phyloP scores from a whole-genome alignment of 2,113 vertebrate species.

The Rissa tridactyla region DNA sequence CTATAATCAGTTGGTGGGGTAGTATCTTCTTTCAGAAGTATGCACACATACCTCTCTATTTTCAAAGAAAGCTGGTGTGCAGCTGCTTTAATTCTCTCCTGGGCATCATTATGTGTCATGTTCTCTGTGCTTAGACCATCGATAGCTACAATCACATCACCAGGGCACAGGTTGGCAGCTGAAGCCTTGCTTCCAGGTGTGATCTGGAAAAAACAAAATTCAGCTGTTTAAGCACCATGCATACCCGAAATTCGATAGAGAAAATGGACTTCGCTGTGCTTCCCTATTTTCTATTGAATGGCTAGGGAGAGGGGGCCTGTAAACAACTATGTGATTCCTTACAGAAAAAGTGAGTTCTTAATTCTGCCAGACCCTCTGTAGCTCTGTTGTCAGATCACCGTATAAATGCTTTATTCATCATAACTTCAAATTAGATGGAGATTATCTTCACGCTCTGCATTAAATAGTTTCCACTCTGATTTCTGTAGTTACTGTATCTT shows the following conservation, averaged over 20 bases:
- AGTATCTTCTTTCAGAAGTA: neutral
- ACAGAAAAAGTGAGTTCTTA: neutral
- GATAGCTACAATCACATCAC: constrained; percentile 92
- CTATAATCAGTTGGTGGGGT: neutral
- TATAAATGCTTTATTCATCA: neutral
- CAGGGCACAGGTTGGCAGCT: constrained; percentile 85
- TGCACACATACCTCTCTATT: constrained; percentile 84
- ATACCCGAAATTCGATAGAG: neutral
- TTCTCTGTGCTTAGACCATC: constrained; percentile 84
- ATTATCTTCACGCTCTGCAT: neutral
- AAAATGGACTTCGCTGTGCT: neutral
- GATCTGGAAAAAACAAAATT: constrained; percentile 78
- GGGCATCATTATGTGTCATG: constrained; percentile 95
- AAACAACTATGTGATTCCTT: neutral
- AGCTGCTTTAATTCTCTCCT: constrained; percentile 94
- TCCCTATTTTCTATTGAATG: neutral
- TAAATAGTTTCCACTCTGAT: neutral
- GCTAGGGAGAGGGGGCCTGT: neutral
- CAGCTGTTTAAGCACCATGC: neutral
- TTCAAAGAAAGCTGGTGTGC: constrained; percentile 82
- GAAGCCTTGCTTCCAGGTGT: constrained; percentile 94
- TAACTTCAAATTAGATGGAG: neutral
- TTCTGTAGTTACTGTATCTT: neutral
- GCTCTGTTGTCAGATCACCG: neutral
- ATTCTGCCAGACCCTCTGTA: neutral